Evolutionary conservation across 2,113 vertebrate species (phyloP), one percentile per base, ranked within the genome.

Genomic region (Todiramphus saurophagus): DNA sequence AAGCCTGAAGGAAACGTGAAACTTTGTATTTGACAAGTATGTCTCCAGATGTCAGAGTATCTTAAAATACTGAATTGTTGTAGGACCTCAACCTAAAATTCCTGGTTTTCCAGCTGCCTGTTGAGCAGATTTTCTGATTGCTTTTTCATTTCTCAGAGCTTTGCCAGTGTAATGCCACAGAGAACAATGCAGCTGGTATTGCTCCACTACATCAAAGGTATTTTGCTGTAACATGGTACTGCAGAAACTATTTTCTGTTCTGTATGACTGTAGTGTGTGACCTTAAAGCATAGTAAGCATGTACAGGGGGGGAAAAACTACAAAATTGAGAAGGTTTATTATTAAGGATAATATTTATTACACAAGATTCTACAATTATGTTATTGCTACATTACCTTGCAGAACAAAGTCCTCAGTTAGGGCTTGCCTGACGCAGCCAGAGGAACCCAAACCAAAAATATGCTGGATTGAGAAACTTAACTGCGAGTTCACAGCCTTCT

Each of bases 271-370:
- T 55, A 10, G 16, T 10, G 5, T 18, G 35, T 21, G 46, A 46
- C 67, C 46, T 77, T 28, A 56, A 44, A 79, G 63, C 12, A 48
- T 3, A 80, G 37, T 11, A 35, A 83, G 21, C 21, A 33, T 0
- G 9, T 4, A 55, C 24, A 25, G 50, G 11, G 5, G 37, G 68
- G 72, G 90, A 85, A 24, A 74, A 16, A 51, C 0, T 3, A 67
- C 56, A 91, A 78, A 73, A 92, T 62, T 77, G 73, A 66, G 50
- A 69, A n/a, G 24, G 67, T 76, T 96, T 92, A 80, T 96, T 83
- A 88, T 80, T 87, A 86, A 75, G 83, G 63, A 43, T 53, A 76
- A n/a, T 63, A 77, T 51, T 92, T 20, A 31, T 92, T 93, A 94
- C 76, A 87, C 60, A 94, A 88, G 68, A 75, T 81, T 90, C 33